Percentiles rank a stretch among this genome's conserved stretches.
Evolutionary conservation across 2,888 invertebrate species (phyloP).

Genomic region (Nasonovia ribisnigri): DNA sequence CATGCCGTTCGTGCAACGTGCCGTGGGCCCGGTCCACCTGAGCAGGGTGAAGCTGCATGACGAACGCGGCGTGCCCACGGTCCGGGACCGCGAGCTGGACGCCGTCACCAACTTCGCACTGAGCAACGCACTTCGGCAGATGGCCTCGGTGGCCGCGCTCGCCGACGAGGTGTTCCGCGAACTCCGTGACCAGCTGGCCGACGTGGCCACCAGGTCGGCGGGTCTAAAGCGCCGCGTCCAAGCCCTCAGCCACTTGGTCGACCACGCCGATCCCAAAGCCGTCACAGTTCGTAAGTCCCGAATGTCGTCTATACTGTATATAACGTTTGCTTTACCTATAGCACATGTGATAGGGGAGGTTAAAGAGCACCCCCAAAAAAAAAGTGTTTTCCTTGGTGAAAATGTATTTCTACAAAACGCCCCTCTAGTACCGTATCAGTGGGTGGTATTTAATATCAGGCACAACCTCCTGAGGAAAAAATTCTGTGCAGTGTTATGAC

Average conservation of each 20-base stretch:
- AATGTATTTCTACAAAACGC: not conserved
- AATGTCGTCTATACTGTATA: not conserved
- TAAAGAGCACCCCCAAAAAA: not conserved
- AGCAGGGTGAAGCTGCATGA: conserved; percentile 76
- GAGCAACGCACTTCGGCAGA: conserved; percentile 85
- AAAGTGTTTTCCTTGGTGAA: not conserved
- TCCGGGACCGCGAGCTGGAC: conserved; percentile 83
- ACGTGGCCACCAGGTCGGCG: conserved; percentile 81
- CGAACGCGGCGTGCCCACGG: conserved; percentile 74
- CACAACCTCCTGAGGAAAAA: not conserved
- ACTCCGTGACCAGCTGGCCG: conserved; percentile 81
- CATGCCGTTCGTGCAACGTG: conserved; percentile 91
- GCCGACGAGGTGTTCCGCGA: conserved; percentile 90
- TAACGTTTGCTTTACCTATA: not conserved
- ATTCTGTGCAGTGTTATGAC: not conserved
- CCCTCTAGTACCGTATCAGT: not conserved
- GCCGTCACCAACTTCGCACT: conserved; percentile 89
- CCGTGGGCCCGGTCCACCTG: conserved; percentile 85
- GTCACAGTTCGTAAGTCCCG: conserved; percentile 92
- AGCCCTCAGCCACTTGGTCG: conserved; percentile 79
- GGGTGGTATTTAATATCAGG: not conserved
- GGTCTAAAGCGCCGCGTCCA: conserved; percentile 79
- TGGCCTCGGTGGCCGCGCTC: conserved; percentile 85
- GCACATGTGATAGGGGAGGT: not conserved
- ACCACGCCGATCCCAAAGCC: conserved; percentile 86